phyloP scores from a whole-genome alignment of 2,113 vertebrate species.

The Emydocephalus ijimae region DNA sequence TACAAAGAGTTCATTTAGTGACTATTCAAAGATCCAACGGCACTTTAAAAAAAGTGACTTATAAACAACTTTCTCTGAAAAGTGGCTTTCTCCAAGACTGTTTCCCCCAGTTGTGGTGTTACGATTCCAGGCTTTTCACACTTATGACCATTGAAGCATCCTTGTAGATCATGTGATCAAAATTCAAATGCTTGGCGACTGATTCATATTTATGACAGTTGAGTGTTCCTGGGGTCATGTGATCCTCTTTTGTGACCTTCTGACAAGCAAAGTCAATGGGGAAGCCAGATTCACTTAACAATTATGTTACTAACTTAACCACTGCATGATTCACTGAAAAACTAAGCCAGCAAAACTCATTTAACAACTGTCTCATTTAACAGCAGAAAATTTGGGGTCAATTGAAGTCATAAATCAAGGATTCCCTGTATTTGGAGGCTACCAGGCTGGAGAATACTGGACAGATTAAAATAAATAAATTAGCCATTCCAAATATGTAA shows the following conservation, averaged over 20 bases:
- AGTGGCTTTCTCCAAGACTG: no score
- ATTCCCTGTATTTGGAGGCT: background rate
- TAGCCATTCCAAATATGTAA: background rate
- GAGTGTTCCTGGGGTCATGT: background rate
- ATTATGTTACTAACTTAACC: background rate
- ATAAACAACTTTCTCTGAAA: background rate
- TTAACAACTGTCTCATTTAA: background rate
- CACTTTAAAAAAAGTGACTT: background rate
- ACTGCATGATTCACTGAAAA: background rate
- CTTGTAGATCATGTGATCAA: background rate
- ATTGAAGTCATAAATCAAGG: background rate
- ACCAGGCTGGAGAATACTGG: background rate
- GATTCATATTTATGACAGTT: background rate
- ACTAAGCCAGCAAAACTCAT: background rate
- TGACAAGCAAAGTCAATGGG: background rate
- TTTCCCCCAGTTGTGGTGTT: no score
- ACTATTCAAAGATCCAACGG: background rate
- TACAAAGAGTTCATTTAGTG: background rate
- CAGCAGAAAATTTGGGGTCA: background rate
- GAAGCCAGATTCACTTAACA: background rate
- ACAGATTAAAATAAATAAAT: background rate
- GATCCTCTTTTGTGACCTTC: background rate
- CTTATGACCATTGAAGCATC: background rate
- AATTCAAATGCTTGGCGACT: background rate
- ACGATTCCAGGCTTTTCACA: no score